phyloP scores from a whole-genome alignment of 1,140 invertebrate genomes.

The Heliconius melpomene region DNA sequence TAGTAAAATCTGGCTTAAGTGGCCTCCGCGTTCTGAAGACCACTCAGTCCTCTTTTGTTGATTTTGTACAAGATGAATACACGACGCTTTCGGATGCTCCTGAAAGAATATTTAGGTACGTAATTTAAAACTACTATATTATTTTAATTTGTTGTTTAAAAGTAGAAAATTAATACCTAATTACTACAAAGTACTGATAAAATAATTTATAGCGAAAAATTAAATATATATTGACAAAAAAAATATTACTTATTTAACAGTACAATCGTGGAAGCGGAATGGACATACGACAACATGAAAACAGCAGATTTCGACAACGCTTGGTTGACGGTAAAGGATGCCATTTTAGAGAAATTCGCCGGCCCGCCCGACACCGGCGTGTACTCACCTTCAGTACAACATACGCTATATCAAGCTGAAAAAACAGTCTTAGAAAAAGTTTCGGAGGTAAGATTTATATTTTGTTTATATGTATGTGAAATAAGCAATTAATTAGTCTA shows the following conservation, averaged over 20 bases:
- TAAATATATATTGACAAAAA: neutral
- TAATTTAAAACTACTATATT: neutral
- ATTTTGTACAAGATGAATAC: conserved; percentile 89
- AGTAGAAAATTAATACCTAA: neutral
- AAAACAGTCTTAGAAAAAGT: conserved; percentile 85
- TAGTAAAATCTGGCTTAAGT: conserved; percentile 84
- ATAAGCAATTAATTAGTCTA: neutral
- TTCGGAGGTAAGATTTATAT: conserved; percentile 77
- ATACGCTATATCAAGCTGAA: conserved; percentile 87
- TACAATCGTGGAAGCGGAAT: conserved; percentile 86
- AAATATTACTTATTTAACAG: conserved; percentile 71
- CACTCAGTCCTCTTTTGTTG: conserved; percentile 88
- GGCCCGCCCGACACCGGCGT: conserved; percentile 85
- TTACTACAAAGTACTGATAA: neutral
- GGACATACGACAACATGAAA: conserved; percentile 84
- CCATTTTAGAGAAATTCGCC: conserved; percentile 87
- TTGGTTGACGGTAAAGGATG: conserved; percentile 85
- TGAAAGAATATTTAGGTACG: conserved; percentile 85
- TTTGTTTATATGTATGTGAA: neutral
- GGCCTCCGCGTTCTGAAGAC: conserved; percentile 87
- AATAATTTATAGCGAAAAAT: neutral
- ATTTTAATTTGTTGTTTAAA: neutral
- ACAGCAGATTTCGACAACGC: conserved; percentile 85
- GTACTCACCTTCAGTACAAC: conserved; percentile 88
- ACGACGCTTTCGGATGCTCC: conserved; percentile 86